Conservation (phyloP, 2,888 invertebrate genomes). For the Cerastoderma edule region DNA sequence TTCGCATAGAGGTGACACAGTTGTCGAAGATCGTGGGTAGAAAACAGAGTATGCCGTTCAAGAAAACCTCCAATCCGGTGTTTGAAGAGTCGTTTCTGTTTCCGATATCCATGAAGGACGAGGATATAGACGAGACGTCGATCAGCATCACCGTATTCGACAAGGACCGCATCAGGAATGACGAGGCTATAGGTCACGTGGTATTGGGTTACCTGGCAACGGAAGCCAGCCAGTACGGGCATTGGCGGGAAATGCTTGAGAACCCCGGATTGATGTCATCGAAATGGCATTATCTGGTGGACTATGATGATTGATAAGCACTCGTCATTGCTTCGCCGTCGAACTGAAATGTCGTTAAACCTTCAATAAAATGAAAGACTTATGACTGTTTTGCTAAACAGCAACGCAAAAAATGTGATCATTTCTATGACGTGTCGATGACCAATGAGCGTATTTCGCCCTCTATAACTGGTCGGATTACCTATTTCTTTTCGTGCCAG, state of each 20-base stretch:
- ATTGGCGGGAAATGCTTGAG: constrained; percentile 83
- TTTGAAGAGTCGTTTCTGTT: constrained; percentile 74
- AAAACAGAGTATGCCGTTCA: constrained; percentile 76
- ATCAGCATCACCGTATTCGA: constrained; percentile 81
- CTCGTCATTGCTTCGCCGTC: too few species aligned
- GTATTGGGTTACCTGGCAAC: constrained; percentile 79
- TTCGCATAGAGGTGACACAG: constrained; percentile 82
- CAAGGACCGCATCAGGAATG: constrained; percentile 81
- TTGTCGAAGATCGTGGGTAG: constrained; percentile 72
- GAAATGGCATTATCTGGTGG: constrained; percentile 79
- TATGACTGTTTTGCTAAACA: too few species aligned
- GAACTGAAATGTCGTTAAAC: too few species aligned
- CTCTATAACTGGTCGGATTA: too few species aligned
- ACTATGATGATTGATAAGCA: constrained; percentile 54
- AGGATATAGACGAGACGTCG: constrained; percentile 82
- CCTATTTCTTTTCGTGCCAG: too few species aligned
- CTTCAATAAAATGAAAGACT: too few species aligned
- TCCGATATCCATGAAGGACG: constrained; percentile 76
- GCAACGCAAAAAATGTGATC: too few species aligned
- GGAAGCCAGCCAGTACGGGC: constrained; percentile 82
- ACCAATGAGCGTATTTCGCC: too few species aligned
- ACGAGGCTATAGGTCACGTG: constrained; percentile 83
- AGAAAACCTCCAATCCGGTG: constrained; percentile 72
- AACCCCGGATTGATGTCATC: constrained; percentile 80
- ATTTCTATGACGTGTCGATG: too few species aligned